Percentiles rank a stretch among this genome's conserved stretches.
Conservation (phyloP, 2,113 vertebrate species). For the Lampris incognitus region DNA sequence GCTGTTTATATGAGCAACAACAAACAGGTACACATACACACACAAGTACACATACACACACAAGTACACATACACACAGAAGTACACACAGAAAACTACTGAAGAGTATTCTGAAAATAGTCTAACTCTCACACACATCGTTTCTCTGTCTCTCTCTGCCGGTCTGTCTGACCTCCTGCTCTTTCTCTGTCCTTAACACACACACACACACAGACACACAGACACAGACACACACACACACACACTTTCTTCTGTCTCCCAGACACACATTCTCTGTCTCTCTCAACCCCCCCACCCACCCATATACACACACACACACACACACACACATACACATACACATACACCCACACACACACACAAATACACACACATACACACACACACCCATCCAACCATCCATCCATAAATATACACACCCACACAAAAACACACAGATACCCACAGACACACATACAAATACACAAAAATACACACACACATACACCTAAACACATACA, state of each 20-base stretch:
- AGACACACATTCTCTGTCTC: background rate
- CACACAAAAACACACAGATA: background rate
- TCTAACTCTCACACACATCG: too few species aligned
- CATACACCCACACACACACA: conserved; percentile 7
- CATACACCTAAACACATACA: background rate
- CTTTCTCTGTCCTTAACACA: background rate
- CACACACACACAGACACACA: background rate
- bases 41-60: too few species aligned
- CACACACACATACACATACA: conserved; percentile 1
- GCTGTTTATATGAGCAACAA: too few species aligned
- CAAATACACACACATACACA: conserved; percentile 20
- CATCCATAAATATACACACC: background rate
- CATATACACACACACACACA: background rate
- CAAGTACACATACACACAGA: too few species aligned
- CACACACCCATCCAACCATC: conserved; percentile 4
- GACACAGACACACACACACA: background rate
- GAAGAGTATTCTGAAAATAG: too few species aligned
- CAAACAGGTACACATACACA: too few species aligned
- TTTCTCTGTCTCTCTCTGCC: too few species aligned
- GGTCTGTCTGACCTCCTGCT: too few species aligned
- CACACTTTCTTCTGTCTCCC: conserved; percentile 13
- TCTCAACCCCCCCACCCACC: background rate
- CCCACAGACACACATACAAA: background rate
- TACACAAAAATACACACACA: background rate
- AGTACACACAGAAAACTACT: too few species aligned